phyloP scores from a whole-genome alignment of 2,888 invertebrate species.

The Euzetes globulus region DNA sequence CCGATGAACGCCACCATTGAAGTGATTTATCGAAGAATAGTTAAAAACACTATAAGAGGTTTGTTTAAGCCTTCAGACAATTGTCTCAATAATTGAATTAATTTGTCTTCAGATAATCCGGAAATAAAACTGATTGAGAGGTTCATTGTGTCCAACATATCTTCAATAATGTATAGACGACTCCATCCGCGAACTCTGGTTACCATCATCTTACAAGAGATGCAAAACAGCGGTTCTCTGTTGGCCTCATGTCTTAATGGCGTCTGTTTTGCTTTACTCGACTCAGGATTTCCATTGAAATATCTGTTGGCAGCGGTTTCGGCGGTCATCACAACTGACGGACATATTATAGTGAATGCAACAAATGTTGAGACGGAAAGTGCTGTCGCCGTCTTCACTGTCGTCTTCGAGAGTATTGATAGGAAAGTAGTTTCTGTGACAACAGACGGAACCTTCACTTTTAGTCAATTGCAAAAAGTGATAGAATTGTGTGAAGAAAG shows the following conservation, averaged over 20 bases:
- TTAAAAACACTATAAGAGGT: slow-evolving; percentile 25
- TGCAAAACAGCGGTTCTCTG: slow-evolving; percentile 66
- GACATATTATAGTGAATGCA: slow-evolving; percentile 60
- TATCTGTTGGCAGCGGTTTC: slow-evolving; percentile 70
- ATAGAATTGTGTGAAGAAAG: slow-evolving; percentile 59
- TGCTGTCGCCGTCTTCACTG: slow-evolving; percentile 60
- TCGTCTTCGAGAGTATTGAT: slow-evolving; percentile 63
- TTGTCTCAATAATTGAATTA: background rate
- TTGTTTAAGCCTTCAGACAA: background rate
- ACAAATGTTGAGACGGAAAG: slow-evolving; percentile 50
- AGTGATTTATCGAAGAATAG: slow-evolving; percentile 48
- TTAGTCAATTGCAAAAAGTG: slow-evolving; percentile 60
- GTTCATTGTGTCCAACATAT: background rate
- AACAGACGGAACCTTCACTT: slow-evolving; percentile 62
- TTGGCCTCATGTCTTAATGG: slow-evolving; percentile 74
- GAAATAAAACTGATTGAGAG: slow-evolving; percentile 10
- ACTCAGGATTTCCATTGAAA: slow-evolving; percentile 74
- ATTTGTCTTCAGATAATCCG: slow-evolving; percentile 28
- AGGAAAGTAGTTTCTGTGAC: slow-evolving; percentile 58
- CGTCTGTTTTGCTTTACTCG: slow-evolving; percentile 69
- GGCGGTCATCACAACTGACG: slow-evolving; percentile 58
- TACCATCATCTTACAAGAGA: slow-evolving; percentile 70
- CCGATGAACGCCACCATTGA: slow-evolving; percentile 73
- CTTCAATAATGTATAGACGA: slow-evolving; percentile 56
- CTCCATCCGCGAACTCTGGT: slow-evolving; percentile 74